Conservation (phyloP, 2,797 vertebrate species). For the Tenualosa ilisha region DNA sequence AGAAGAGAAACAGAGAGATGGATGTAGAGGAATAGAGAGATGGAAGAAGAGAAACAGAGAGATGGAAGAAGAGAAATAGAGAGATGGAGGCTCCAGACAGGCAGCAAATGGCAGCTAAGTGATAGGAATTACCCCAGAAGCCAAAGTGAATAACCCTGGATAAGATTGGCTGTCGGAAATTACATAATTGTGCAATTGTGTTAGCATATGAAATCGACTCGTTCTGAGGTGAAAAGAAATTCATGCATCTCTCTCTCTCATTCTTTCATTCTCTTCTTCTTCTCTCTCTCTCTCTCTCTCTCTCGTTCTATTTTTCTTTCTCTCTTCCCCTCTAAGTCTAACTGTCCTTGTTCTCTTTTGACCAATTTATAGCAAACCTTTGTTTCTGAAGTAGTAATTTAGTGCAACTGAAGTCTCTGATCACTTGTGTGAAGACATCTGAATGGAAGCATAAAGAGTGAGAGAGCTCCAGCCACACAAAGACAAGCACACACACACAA, state of each 20-base stretch:
- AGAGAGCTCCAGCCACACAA: not conserved
- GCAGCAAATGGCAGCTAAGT: constrained; percentile 37
- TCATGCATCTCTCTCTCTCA: not conserved
- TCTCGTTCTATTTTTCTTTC: not conserved
- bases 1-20: not conserved
- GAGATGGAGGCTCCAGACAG: constrained; percentile 14
- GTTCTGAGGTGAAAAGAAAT: constrained; percentile 1
- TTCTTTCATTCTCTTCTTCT: not conserved
- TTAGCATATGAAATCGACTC: constrained; percentile 34
- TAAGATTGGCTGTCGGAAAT: constrained; percentile 28
- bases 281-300: not conserved
- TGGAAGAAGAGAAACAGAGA: not conserved
- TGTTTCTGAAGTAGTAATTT: not conserved
- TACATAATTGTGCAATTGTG: constrained; percentile 42
- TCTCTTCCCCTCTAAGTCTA: not conserved
- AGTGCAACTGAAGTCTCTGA: not conserved
- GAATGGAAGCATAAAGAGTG: no score
- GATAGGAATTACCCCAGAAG: constrained; percentile 26
- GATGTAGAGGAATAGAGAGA: not conserved
- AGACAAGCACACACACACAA: not conserved
- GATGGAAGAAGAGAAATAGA: not conserved
- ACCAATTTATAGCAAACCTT: not conserved
- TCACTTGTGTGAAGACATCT: not conserved
- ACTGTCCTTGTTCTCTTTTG: not conserved
- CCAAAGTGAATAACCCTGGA: constrained; percentile 24